Conservation (phyloP, 2,797 vertebrate genomes). For the Sebastes baramenuke region DNA sequence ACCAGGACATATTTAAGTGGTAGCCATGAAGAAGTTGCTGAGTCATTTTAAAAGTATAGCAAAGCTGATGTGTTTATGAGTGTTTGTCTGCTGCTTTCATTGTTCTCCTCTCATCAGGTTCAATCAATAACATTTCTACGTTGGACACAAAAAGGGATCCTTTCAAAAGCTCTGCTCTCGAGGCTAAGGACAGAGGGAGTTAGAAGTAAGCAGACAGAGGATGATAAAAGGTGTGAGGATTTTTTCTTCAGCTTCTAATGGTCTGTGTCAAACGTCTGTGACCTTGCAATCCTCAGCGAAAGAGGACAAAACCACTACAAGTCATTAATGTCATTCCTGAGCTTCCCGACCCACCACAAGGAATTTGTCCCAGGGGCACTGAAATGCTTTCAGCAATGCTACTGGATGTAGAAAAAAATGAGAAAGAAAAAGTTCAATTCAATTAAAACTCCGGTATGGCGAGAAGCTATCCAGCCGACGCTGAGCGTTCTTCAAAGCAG, state of each 20-base stretch:
- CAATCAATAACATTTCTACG: background rate
- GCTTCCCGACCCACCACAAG: background rate
- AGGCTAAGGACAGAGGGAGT: conserved; percentile 8
- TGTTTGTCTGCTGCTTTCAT: background rate
- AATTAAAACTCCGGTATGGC: conserved; percentile 19
- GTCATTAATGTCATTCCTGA: conserved; percentile 37
- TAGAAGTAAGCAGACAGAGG: conserved; percentile 3
- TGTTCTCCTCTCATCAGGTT: background rate
- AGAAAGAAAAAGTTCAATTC: conserved; percentile 35
- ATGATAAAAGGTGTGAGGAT: conserved; percentile 1
- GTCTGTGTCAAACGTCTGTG: conserved; percentile 21
- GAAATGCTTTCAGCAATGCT: background rate
- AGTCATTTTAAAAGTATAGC: background rate
- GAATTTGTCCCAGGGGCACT: conserved; percentile 4
- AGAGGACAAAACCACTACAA: conserved; percentile 22
- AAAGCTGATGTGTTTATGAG: background rate
- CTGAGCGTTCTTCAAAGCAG: background rate
- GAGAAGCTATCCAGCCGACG: background rate
- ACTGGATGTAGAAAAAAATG: background rate
- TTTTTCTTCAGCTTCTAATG: conserved; percentile 27
- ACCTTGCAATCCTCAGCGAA: conserved; percentile 23
- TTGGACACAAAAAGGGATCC: conserved; percentile 2
- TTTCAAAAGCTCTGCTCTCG: background rate
- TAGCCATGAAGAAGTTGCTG: background rate
- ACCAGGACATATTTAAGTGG: background rate